Evolutionary conservation across 2,888 invertebrate species (phyloP).

Genomic region (Morpho helenor): DNA sequence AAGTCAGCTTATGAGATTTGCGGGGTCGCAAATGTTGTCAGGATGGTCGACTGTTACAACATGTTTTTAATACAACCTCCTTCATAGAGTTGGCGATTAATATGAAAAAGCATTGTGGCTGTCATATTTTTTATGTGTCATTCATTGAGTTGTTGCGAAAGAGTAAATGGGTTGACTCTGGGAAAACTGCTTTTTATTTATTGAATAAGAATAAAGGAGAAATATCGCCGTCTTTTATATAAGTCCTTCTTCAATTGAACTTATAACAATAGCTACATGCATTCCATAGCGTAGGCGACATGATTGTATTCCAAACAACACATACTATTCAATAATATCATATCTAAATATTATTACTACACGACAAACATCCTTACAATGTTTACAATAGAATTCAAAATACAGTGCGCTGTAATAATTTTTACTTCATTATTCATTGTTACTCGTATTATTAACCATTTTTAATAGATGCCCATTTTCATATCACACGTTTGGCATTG

Average conservation of each 20-base stretch:
- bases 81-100: no score
- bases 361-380: conserved; percentile 42
- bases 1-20: no score
- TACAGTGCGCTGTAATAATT: conserved; percentile 22
- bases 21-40: no score
- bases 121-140: no score
- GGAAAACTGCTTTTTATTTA: no score
- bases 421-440: conserved; percentile 2
- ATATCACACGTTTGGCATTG: conserved; percentile 3
- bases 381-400: conserved; percentile 31
- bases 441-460: conserved; percentile 7
- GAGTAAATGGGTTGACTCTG: no score
- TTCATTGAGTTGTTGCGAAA: no score
- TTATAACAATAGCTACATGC: conserved; percentile 53
- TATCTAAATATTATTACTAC: conserved; percentile 36
- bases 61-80: no score
- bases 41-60: no score
- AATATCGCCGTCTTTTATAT: no score
- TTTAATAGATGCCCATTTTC: conserved; percentile 15
- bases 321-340: conserved; percentile 38
- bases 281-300: conserved; percentile 52
- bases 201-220: no score
- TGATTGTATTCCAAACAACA: conserved; percentile 57
- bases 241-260: conserved; percentile 22
- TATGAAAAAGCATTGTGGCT: no score